A percentile compares a stretch with the other conserved stretches of the same genome.
These are phyloP conservation scores for Denticeps clupeoides DNA, from an alignment of 2,797 vertebrate species.

Conservation along the genomic window DNA sequence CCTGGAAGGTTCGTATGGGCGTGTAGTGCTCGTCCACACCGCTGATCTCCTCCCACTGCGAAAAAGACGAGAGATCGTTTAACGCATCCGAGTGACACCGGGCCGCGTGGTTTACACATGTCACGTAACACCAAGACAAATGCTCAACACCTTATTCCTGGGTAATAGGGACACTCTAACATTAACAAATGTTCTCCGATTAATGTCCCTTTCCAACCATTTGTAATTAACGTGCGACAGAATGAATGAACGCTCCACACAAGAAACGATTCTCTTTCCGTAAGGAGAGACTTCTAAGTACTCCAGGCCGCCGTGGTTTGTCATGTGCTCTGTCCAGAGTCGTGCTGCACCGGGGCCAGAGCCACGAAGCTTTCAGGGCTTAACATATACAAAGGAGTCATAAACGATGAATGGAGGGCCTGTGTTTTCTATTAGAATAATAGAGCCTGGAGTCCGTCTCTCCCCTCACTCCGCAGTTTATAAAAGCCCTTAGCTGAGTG, in stretches of 20 bases:
- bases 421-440: conserved; percentile 40
- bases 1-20: conserved; percentile 94
- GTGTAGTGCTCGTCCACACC: conserved; percentile 95
- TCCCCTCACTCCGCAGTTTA: conserved; percentile 17
- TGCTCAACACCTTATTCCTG: conserved; percentile 50
- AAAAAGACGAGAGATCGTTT: conserved; percentile 8
- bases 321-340: conserved; percentile 40
- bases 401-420: conserved; percentile 44
- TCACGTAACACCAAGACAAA: conserved; percentile 44
- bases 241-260: conserved; percentile 30
- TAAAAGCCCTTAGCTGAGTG: conserved; percentile 21
- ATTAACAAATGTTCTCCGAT: conserved; percentile 37
- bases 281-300: conserved; percentile 36
- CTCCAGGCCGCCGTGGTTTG: conserved; percentile 20
- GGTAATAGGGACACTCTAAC: conserved; percentile 44
- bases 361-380: conserved; percentile 44
- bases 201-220: conserved; percentile 19
- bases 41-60: conserved; percentile 97
- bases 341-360: conserved; percentile 26
- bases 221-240: conserved; percentile 34
- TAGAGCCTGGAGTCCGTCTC: conserved; percentile 13
- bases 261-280: conserved; percentile 16
- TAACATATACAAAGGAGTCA: conserved; percentile 34
- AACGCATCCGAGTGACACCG: neutral
- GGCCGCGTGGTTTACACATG: no score